A percentile compares a stretch with the other conserved stretches of the same genome.
These are phyloP conservation scores for Parasteatoda lunata DNA, from an alignment of 2,888 invertebrate genomes.

Conservation along the genomic window DNA sequence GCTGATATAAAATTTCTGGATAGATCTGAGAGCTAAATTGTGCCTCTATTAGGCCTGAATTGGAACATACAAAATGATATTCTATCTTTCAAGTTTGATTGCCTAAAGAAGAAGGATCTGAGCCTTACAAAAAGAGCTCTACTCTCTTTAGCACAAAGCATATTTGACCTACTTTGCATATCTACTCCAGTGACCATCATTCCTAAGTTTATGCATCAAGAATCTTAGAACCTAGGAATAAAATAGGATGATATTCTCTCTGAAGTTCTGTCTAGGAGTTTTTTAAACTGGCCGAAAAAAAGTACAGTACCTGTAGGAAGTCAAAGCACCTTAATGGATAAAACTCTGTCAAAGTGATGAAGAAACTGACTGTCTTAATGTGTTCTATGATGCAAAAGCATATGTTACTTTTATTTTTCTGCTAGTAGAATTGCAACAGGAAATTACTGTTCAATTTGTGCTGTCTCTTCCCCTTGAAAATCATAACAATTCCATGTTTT, in stretches of 20 bases:
- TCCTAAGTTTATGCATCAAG: constrained; percentile 27
- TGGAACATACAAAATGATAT: constrained; percentile 14
- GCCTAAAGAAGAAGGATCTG: neutral
- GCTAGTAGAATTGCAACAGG: neutral
- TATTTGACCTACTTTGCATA: constrained; percentile 20
- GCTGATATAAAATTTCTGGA: neutral
- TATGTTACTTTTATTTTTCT: constrained; percentile 14
- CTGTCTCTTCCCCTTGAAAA: neutral
- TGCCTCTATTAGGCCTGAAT: neutral
- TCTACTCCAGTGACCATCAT: neutral
- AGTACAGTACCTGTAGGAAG: neutral
- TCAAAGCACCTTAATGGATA: neutral
- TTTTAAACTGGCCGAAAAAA: neutral
- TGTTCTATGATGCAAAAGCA: constrained; percentile 23
- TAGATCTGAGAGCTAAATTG: neutral
- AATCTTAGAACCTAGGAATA: neutral
- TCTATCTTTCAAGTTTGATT: neutral
- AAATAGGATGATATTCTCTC: constrained; percentile 9
- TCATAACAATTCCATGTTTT: constrained; percentile 6
- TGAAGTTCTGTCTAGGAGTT: neutral
- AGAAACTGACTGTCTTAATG: constrained; percentile 3
- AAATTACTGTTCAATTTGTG: neutral
- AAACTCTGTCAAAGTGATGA: neutral
- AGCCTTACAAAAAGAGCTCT: neutral
- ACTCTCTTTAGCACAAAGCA: neutral